Conservation (phyloP, 2,113 vertebrate species). For the Dromiciops gliroides region DNA sequence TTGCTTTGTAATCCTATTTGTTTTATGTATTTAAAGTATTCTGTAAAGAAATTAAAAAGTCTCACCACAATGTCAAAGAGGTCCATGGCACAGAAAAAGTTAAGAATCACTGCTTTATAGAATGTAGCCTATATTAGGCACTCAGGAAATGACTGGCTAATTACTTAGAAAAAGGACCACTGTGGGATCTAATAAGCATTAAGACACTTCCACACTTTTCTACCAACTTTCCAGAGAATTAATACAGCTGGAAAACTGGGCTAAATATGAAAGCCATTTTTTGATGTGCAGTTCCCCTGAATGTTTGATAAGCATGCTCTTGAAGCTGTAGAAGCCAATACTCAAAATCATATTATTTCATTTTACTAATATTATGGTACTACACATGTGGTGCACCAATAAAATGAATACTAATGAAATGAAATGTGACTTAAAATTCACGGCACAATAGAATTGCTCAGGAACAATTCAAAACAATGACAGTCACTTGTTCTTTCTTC, state of each 20-base stretch:
- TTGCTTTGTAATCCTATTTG: background rate
- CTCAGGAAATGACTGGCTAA: background rate
- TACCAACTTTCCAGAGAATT: background rate
- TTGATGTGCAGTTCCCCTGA: conserved; percentile 29
- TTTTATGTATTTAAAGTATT: background rate
- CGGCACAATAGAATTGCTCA: conserved; percentile 65
- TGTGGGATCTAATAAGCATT: background rate
- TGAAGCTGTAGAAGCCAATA: conserved; percentile 38
- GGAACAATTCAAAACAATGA: conserved; percentile 73
- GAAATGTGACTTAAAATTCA: conserved; percentile 68
- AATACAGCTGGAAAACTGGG: background rate
- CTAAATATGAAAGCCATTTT: background rate
- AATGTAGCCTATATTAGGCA: background rate
- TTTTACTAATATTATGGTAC: conserved; percentile 69
- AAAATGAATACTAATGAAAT: conserved; percentile 72
- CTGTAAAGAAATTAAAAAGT: background rate
- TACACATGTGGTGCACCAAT: conserved; percentile 61
- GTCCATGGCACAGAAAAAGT: background rate
- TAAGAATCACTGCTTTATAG: background rate
- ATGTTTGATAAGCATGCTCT: conserved; percentile 47
- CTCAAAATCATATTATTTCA: conserved; percentile 65
- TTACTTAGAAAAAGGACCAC: background rate
- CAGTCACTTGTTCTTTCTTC: conserved; percentile 65
- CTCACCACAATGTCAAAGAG: background rate
- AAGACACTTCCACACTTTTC: background rate